Conservation (phyloP, 2,888 invertebrate species). For the Byasa hedistus region DNA sequence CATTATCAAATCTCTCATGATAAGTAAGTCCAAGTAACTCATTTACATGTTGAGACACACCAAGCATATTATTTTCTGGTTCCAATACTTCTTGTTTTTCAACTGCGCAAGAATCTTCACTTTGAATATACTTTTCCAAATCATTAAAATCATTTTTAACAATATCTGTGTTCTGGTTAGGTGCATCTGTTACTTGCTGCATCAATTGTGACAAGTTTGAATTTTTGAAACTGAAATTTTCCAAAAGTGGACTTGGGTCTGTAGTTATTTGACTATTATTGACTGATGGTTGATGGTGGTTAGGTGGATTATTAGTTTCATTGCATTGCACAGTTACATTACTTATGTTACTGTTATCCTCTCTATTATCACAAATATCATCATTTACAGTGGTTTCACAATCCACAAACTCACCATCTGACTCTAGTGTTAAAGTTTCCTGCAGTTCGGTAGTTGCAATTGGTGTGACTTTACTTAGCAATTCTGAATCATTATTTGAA, state of each 20-base stretch:
- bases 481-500: constrained; percentile 55
- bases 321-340: constrained; percentile 12
- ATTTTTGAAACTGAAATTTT: background rate
- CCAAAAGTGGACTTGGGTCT: background rate
- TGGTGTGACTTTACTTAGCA: constrained; percentile 45
- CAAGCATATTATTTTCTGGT: background rate
- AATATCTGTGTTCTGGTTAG: background rate
- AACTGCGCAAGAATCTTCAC: background rate
- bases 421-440: constrained; percentile 45
- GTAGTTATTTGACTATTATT: background rate
- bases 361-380: constrained; percentile 37
- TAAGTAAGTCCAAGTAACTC: background rate
- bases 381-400: constrained; percentile 69
- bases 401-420: constrained; percentile 69
- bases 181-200: background rate
- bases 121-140: background rate
- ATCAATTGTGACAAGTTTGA: background rate
- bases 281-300: constrained; percentile 1
- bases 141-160: background rate
- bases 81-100: background rate
- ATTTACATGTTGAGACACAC: constrained; percentile 1
- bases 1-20: background rate
- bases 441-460: constrained; percentile 34
- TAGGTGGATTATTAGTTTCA: background rate
- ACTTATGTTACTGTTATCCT: constrained; percentile 30